Percentiles rank a stretch among this genome's conserved stretches.
These are phyloP conservation scores for Strigamia maritima DNA, from an alignment of 2,888 invertebrate species.

Conservation along the genomic window DNA sequence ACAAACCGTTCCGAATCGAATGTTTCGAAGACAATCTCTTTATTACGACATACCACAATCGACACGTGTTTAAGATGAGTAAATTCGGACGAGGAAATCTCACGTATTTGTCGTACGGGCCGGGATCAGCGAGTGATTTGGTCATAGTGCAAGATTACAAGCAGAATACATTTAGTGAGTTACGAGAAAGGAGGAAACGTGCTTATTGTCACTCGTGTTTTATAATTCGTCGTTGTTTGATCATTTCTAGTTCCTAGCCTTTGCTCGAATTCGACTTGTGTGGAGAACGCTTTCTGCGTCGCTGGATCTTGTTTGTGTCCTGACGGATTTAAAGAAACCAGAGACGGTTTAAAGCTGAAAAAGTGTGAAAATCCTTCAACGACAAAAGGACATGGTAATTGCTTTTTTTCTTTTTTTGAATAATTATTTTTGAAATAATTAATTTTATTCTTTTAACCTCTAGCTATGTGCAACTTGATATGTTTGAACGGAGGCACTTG, in stretches of 20 bases:
- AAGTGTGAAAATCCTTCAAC: constrained; percentile 26
- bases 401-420: not conserved
- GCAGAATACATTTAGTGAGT: constrained; percentile 59
- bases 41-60: constrained; percentile 63
- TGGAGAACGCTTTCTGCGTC: constrained; percentile 62
- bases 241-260: constrained; percentile 37
- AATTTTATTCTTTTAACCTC: constrained; percentile 10
- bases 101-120: constrained; percentile 57
- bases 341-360: constrained; percentile 33
- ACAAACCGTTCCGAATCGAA: constrained; percentile 68
- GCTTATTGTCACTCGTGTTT: no score
- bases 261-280: constrained; percentile 60
- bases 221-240: constrained; percentile 41
- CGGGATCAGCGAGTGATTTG: constrained; percentile 62
- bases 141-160: constrained; percentile 66
- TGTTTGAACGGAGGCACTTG: constrained; percentile 61
- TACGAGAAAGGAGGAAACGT: no score
- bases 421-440: no score
- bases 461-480: constrained; percentile 44
- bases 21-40: constrained; percentile 70
- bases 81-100: constrained; percentile 64
- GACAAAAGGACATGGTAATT: constrained; percentile 35
- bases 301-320: constrained; percentile 52
- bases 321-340: constrained; percentile 47
- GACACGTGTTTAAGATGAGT: constrained; percentile 63